phyloP scores from a whole-genome alignment of 2,113 vertebrate genomes.

The Macquaria australasica region DNA sequence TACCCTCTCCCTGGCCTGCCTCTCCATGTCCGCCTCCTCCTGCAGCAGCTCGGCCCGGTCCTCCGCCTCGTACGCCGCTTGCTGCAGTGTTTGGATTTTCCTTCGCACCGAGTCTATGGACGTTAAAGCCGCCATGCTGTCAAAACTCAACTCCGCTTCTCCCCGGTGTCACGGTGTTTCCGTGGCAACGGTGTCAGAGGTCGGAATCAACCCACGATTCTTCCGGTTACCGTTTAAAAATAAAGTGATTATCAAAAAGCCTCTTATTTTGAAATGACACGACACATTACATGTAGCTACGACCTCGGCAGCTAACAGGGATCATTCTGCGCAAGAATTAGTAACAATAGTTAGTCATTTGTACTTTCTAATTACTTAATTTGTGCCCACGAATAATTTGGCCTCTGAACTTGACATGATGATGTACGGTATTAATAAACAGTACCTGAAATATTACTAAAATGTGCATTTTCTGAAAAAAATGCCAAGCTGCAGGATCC shows the following conservation, averaged over 20 bases:
- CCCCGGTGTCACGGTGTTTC: slow-evolving; percentile 35
- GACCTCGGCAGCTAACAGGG: no score
- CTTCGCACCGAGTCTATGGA: slow-evolving; percentile 88
- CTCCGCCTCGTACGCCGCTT: slow-evolving; percentile 87
- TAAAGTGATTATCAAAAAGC: background rate
- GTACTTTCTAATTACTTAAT: background rate
- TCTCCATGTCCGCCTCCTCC: slow-evolving; percentile 85
- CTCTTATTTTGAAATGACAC: slow-evolving; percentile 5
- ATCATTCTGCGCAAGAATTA: background rate
- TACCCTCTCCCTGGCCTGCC: slow-evolving; percentile 86
- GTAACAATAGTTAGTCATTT: background rate
- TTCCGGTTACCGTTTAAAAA: slow-evolving; percentile 55
- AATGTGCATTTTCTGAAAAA: no score
- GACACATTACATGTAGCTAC: no score
- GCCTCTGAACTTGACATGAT: no score
- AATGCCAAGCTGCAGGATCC: no score
- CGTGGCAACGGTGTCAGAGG: slow-evolving; percentile 40
- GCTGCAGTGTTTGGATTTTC: slow-evolving; percentile 90
- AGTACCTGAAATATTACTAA: no score
- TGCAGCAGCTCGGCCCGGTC: slow-evolving; percentile 86
- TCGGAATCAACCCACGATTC: background rate
- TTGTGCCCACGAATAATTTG: background rate
- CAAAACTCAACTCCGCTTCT: background rate
- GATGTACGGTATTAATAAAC: no score
- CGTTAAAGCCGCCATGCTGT: slow-evolving; percentile 60